A percentile compares a stretch with the other conserved stretches of the same genome.
Evolutionary conservation across 2,113 vertebrate genomes (phyloP).

Genomic region (Sminthopsis crassicaudata): DNA sequence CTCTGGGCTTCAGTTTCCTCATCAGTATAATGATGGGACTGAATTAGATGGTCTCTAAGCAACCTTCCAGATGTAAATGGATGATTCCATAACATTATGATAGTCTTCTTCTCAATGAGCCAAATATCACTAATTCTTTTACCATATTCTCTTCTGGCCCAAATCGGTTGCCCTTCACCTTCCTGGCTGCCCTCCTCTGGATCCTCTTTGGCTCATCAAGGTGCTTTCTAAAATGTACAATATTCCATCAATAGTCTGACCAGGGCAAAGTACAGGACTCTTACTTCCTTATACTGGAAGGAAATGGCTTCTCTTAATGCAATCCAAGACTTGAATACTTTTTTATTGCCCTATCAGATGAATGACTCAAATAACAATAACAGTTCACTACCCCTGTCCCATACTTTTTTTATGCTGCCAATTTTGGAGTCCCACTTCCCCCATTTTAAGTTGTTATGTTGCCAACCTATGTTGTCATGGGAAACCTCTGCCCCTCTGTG

Average conservation of each 20-base stretch:
- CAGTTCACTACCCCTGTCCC: neutral
- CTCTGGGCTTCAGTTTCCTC: neutral
- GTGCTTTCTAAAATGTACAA: neutral
- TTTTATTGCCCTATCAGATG: neutral
- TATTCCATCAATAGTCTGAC: neutral
- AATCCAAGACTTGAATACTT: neutral
- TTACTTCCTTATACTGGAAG: neutral
- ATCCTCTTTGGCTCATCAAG: neutral
- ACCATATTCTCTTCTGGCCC: neutral
- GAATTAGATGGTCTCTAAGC: neutral
- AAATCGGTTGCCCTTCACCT: neutral
- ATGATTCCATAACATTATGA: neutral
- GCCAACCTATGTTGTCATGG: neutral
- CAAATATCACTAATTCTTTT: neutral
- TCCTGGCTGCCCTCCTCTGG: neutral
- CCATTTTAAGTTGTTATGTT: neutral
- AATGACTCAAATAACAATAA: neutral
- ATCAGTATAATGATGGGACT: neutral
- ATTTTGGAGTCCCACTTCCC: neutral
- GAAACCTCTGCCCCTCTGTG: neutral
- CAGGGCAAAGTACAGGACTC: neutral
- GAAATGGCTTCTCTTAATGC: neutral
- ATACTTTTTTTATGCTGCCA: neutral
- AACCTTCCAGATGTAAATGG: neutral
- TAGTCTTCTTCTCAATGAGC: neutral